These are phyloP conservation scores for Drosophila mimetica DNA, from an alignment of 2,888 invertebrate species.

Conservation along the genomic window DNA sequence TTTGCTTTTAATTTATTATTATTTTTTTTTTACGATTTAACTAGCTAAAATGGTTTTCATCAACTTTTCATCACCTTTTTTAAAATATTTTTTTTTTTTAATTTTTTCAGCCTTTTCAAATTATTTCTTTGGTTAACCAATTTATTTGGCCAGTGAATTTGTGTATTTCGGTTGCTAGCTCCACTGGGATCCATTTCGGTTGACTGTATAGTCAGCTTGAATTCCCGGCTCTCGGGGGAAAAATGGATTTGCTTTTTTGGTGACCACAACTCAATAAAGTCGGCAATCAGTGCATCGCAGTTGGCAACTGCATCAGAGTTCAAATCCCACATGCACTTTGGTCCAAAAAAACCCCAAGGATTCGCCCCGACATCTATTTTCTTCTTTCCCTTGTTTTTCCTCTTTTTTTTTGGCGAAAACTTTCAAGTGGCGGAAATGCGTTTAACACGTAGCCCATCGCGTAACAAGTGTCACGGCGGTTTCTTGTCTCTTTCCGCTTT, in stretches of 20 bases:
- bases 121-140: constrained; percentile 19
- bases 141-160: constrained; percentile 1
- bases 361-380: constrained; percentile 20
- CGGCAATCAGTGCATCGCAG: constrained; percentile 50
- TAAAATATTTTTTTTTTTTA: too few relatives aligned
- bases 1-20: too few relatives aligned
- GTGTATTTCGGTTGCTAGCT: constrained; percentile 5
- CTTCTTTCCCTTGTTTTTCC: neutral
- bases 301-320: constrained; percentile 47
- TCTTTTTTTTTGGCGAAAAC: constrained; percentile 33
- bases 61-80: too few relatives aligned
- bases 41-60: too few relatives aligned
- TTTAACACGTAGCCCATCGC: constrained; percentile 58
- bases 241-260: constrained; percentile 2
- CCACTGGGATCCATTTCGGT: constrained; percentile 25
- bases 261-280: constrained; percentile 54
- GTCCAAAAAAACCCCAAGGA: constrained; percentile 35
- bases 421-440: constrained; percentile 67
- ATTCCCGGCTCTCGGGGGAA: constrained; percentile 7
- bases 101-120: neutral
- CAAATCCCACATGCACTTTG: constrained; percentile 62
- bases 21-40: too few relatives aligned
- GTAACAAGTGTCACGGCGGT: constrained; percentile 65
- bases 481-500: constrained; percentile 38
- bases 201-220: constrained; percentile 23